phyloP scores from a whole-genome alignment of 2,888 invertebrate species.

The Bugulina stolonifera region DNA sequence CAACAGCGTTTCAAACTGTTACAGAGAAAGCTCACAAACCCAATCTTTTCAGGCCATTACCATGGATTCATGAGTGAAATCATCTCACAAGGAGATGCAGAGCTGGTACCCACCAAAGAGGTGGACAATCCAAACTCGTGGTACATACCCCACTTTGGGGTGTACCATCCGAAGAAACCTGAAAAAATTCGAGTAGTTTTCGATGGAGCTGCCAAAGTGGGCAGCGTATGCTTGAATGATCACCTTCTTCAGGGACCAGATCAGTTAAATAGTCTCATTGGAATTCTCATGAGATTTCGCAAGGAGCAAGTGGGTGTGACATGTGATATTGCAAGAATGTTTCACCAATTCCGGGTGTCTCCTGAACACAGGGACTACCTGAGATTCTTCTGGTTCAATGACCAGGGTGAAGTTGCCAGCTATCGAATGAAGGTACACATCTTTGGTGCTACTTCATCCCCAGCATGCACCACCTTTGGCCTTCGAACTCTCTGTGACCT shows the following conservation, averaged over 20 bases:
- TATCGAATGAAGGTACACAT: conserved; percentile 27
- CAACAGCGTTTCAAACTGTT: background rate
- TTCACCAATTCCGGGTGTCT: too few relatives aligned
- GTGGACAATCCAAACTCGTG: background rate
- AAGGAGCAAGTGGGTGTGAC: too few relatives aligned
- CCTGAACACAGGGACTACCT: too few relatives aligned
- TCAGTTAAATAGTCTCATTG: background rate
- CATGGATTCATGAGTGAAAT: conserved; percentile 16
- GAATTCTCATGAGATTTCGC: conserved; percentile 22
- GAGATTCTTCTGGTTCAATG: conserved; percentile 23
- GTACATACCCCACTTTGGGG: conserved; percentile 26
- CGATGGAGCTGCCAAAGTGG: conserved; percentile 30
- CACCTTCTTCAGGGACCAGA: conserved; percentile 7
- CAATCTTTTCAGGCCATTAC: conserved; percentile 10
- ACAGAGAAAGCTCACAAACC: background rate
- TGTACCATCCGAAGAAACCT: too few relatives aligned
- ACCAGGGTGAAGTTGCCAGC: background rate
- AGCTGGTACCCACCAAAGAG: too few relatives aligned
- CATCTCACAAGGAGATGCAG: conserved; percentile 4
- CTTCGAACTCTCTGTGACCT: background rate
- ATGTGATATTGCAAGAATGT: too few relatives aligned
- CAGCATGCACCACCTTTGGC: too few relatives aligned
- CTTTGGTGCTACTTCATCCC: conserved; percentile 27
- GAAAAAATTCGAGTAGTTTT: conserved; percentile 29
- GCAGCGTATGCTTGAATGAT: conserved; percentile 23